Conservation (phyloP, 2,888 invertebrate species). For the Patella ulyssiponensis region DNA sequence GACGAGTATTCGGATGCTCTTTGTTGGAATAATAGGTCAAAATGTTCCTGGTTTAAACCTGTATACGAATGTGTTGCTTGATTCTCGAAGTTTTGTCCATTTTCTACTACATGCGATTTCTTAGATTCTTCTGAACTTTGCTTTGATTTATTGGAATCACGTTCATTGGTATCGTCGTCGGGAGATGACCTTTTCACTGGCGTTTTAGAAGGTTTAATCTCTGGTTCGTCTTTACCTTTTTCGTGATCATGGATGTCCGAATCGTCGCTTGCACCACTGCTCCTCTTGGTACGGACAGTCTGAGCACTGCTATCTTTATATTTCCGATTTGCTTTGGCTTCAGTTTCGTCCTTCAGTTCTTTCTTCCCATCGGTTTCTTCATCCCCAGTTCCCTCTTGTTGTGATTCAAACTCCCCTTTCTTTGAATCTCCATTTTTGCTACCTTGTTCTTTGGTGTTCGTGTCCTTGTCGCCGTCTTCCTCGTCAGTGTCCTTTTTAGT, state of each 20-base stretch:
- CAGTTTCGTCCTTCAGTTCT: neutral
- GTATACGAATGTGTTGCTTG: too few relatives aligned
- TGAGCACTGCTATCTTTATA: neutral
- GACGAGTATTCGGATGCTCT: slow-evolving; percentile 44
- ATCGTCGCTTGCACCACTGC: too few relatives aligned
- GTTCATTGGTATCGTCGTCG: too few relatives aligned
- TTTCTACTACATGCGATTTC: too few relatives aligned
- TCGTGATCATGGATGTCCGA: too few relatives aligned
- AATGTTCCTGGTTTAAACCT: slow-evolving; percentile 18
- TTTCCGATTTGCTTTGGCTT: neutral
- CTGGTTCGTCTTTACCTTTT: too few relatives aligned
- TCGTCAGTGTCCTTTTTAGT: neutral
- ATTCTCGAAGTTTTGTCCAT: too few relatives aligned
- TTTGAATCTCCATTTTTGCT: slow-evolving; percentile 19
- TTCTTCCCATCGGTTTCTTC: neutral
- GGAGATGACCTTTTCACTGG: too few relatives aligned
- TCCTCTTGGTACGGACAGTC: too few relatives aligned
- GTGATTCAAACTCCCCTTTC: neutral
- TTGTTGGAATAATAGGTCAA: slow-evolving; percentile 36
- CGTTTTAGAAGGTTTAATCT: too few relatives aligned
- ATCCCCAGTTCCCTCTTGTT: neutral
- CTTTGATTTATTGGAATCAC: too few relatives aligned
- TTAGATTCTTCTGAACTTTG: too few relatives aligned
- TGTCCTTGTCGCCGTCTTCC: neutral
- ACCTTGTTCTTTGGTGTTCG: slow-evolving; percentile 3